Evolutionary conservation across 2,888 invertebrate species (phyloP).

Genomic region (Omphaloscelis lunosa): DNA sequence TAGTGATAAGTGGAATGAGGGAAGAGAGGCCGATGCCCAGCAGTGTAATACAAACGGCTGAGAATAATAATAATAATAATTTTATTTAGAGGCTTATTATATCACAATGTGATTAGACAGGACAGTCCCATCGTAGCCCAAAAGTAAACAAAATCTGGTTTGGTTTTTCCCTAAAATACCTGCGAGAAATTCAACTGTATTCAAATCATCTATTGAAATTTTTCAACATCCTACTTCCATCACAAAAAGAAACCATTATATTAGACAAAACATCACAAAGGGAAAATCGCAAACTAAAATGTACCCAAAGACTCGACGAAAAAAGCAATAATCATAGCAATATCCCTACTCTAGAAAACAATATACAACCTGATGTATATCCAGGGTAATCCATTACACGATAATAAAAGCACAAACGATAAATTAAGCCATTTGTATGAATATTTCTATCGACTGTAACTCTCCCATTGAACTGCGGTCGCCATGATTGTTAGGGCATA

Average conservation of each 20-base stretch:
- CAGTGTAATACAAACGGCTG: no score
- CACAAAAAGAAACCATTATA: not conserved
- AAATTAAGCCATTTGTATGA: constrained; percentile 14
- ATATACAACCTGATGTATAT: constrained; percentile 14
- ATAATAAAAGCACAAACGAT: constrained; percentile 10
- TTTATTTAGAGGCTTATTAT: not conserved
- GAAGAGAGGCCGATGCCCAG: no score
- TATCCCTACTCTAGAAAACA: not conserved
- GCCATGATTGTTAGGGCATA: constrained; percentile 25
- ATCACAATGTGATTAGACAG: not conserved
- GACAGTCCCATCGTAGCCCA: no score
- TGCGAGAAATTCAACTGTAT: not conserved
- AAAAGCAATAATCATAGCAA: not conserved
- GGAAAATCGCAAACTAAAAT: no score
- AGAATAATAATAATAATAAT: no score
- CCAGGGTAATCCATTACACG: constrained; percentile 17
- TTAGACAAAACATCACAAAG: not conserved
- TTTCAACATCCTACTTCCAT: not conserved
- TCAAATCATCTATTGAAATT: not conserved
- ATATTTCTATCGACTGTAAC: constrained; percentile 35
- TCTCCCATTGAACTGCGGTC: constrained; percentile 18
- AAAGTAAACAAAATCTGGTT: not conserved
- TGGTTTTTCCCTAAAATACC: not conserved
- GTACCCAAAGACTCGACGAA: not conserved
- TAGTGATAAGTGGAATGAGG: no score